Percentiles rank a stretch among this genome's conserved stretches.
phyloP scores from a whole-genome alignment of 2,113 vertebrate genomes.

The Clarias magur region DNA sequence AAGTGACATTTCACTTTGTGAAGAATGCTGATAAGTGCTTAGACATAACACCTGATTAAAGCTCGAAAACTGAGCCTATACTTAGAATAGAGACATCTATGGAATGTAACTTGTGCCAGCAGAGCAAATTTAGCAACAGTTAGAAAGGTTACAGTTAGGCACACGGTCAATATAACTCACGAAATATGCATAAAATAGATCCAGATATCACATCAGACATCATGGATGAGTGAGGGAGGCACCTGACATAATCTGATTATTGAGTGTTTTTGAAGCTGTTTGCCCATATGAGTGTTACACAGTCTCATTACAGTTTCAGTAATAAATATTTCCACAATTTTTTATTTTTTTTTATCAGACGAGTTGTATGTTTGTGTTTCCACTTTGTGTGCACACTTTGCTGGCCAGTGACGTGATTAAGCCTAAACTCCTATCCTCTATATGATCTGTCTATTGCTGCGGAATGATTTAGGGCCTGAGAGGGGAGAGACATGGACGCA shows the following conservation, averaged over 20 bases:
- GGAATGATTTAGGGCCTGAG: conserved; percentile 1
- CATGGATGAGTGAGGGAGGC: neutral
- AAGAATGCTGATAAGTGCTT: conserved; percentile 1
- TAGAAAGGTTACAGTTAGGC: conserved; percentile 49
- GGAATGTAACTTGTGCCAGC: conserved; percentile 33
- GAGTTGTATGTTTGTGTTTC: neutral
- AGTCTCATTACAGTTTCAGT: neutral
- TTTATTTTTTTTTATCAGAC: neutral
- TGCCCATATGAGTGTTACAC: neutral
- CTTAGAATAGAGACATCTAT: conserved; percentile 41
- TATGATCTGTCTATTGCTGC: neutral
- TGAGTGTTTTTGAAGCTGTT: neutral
- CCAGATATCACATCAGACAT: neutral
- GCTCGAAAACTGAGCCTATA: conserved; percentile 36
- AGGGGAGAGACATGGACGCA: conserved; percentile 4
- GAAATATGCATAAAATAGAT: neutral
- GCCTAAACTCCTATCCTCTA: conserved; percentile 5
- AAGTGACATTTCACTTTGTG: neutral
- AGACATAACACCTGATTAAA: conserved; percentile 34
- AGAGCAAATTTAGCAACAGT: conserved; percentile 46
- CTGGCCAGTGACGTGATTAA: neutral
- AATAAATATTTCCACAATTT: neutral
- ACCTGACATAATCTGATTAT: neutral
- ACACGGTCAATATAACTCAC: neutral
- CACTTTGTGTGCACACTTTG: neutral